Percentiles rank a stretch among this genome's conserved stretches.
These are phyloP conservation scores for Pluvialis apricaria DNA, from an alignment of 2,113 vertebrate genomes.

Conservation along the genomic window DNA sequence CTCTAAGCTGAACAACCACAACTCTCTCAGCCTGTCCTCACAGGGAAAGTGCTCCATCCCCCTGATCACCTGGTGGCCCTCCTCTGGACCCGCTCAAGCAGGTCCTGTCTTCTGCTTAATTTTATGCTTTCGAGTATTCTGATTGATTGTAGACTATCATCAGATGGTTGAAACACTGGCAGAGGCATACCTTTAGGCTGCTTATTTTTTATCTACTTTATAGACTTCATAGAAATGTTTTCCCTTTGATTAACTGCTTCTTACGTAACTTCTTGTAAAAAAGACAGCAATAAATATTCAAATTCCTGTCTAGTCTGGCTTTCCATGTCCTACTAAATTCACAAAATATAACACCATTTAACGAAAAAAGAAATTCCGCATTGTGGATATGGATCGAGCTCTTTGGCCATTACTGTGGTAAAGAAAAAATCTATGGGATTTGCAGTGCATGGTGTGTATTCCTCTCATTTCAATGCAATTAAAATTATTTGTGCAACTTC, in stretches of 20 bases:
- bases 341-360: not conserved
- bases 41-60: too few relatives aligned
- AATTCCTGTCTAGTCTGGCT: not conserved
- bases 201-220: not conserved
- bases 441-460: not conserved
- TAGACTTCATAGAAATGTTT: not conserved
- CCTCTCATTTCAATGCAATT: not conserved
- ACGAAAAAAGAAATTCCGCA: not conserved
- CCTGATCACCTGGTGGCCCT: too few relatives aligned
- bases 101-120: not conserved
- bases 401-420: not conserved
- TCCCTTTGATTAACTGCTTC: not conserved
- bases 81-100: not conserved
- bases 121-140: not conserved
- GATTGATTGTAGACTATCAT: not conserved
- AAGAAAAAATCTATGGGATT: not conserved
- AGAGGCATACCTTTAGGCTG: not conserved
- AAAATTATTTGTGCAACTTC: not conserved
- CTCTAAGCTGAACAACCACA: not conserved
- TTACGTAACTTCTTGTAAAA: not conserved
- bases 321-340: not conserved
- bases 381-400: not conserved
- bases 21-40: not conserved
- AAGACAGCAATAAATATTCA: not conserved
- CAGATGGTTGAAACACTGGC: not conserved